Percentiles rank a stretch among this genome's conserved stretches.
Evolutionary conservation across 2,113 vertebrate species (phyloP).

Genomic region (Platysternon megacephalum): DNA sequence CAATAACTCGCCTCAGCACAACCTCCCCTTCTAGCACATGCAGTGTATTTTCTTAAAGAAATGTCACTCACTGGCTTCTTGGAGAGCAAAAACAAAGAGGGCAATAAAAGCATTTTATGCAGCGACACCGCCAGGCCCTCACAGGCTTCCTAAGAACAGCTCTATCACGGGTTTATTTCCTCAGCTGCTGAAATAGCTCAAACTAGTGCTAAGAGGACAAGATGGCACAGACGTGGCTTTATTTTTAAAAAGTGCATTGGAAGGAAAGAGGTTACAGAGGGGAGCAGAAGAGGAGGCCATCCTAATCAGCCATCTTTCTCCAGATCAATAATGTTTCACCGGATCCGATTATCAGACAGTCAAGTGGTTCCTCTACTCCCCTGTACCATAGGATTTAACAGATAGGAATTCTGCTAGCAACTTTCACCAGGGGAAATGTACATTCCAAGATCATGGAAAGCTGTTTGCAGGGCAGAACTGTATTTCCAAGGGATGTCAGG

Average conservation of each 20-base stretch:
- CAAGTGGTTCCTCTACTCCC: neutral
- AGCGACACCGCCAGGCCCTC: conserved; percentile 62
- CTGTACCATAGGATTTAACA: neutral
- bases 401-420: neutral
- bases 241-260: neutral
- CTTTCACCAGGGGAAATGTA: neutral
- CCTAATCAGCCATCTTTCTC: neutral
- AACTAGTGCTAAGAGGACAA: conserved; percentile 68
- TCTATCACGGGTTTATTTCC: conserved; percentile 74
- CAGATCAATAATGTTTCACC: neutral
- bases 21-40: conserved; percentile 74
- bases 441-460: neutral
- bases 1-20: conserved; percentile 56
- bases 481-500: neutral
- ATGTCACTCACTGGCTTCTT: conserved; percentile 79
- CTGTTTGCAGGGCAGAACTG: neutral
- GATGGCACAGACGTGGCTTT: conserved; percentile 35
- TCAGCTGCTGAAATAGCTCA: conserved; percentile 77
- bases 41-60: conserved; percentile 81
- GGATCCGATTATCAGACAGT: neutral
- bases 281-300: neutral
- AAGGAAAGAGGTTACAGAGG: neutral
- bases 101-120: conserved; percentile 80
- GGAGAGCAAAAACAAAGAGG: conserved; percentile 77
- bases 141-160: conserved; percentile 42